Conservation (phyloP, 1,140 invertebrate species). For the Heliconius hermathena region DNA sequence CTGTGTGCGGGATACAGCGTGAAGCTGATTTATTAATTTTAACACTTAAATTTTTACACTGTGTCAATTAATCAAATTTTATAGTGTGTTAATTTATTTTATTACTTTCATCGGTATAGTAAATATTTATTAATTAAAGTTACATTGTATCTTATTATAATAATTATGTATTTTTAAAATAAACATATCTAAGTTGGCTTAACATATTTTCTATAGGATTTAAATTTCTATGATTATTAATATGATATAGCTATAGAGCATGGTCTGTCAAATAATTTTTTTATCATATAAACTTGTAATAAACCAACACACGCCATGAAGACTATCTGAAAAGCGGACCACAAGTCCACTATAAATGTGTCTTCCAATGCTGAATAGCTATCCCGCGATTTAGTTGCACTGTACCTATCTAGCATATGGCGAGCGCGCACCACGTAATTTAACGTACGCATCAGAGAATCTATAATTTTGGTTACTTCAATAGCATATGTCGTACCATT, state of each 20-base stretch:
- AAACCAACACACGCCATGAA: conserved; percentile 66
- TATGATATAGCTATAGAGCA: not conserved
- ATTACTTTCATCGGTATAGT: not conserved
- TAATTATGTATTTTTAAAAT: not conserved
- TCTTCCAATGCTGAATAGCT: conserved; percentile 67
- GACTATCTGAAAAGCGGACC: conserved; percentile 69
- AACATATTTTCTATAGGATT: too few relatives aligned
- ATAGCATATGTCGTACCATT: conserved; percentile 59
- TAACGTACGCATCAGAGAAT: conserved; percentile 55
- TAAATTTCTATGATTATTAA: not conserved
- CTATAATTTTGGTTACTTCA: conserved; percentile 54
- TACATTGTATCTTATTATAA: not conserved
- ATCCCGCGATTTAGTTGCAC: conserved; percentile 63
- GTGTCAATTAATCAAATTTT: not conserved
- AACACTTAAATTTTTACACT: too few relatives aligned
- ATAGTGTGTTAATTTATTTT: conserved; percentile 1
- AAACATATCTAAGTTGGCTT: not conserved
- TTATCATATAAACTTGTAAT: conserved; percentile 73
- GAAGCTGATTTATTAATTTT: too few relatives aligned
- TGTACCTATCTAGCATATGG: conserved; percentile 62
- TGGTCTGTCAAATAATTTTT: conserved; percentile 60
- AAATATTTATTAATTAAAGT: too few relatives aligned
- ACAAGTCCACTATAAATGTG: conserved; percentile 72
- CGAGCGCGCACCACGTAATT: conserved; percentile 60
- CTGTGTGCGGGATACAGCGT: too few relatives aligned